Percentiles rank a stretch among this genome's conserved stretches.
phyloP scores from a whole-genome alignment of 2,888 invertebrate species.

The Ennomos erosarius region DNA sequence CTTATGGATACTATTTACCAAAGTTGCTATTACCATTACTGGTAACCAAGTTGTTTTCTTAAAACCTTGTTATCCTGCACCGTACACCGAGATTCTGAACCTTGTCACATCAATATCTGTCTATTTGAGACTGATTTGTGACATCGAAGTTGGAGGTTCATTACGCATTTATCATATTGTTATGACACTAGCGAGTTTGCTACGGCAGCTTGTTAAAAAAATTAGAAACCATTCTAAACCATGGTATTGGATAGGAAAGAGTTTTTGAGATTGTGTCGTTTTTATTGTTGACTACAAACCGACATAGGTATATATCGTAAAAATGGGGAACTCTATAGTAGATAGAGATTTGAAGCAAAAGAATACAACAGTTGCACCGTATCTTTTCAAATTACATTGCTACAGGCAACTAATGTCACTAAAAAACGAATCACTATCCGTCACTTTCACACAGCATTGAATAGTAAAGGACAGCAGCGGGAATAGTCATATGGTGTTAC shows the following conservation, averaged over 20 bases:
- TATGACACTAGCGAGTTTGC: conserved; percentile 9
- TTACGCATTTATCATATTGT: conserved; percentile 29
- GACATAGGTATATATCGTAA: too few relatives aligned
- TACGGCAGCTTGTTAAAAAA: conserved; percentile 1
- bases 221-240: conserved; percentile 4
- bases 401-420: conserved; percentile 55
- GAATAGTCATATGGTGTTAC: conserved; percentile 70
- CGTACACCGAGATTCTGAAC: conserved; percentile 22
- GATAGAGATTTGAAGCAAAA: conserved; percentile 63
- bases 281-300: too few relatives aligned
- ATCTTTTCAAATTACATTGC: conserved; percentile 70
- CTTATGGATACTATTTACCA: conserved; percentile 13
- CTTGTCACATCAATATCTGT: conserved; percentile 34
- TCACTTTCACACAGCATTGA: conserved; percentile 51
- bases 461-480: conserved; percentile 59
- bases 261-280: too few relatives aligned
- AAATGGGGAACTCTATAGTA: neutral
- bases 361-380: conserved; percentile 70
- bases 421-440: conserved; percentile 48
- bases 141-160: conserved; percentile 30
- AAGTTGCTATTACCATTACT: conserved; percentile 13
- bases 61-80: conserved; percentile 45
- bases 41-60: conserved; percentile 7
- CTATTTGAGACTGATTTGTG: conserved; percentile 32
- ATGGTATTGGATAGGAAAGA: neutral